phyloP scores from a whole-genome alignment of 2,797 vertebrate species.

The Girardinus metallicus region DNA sequence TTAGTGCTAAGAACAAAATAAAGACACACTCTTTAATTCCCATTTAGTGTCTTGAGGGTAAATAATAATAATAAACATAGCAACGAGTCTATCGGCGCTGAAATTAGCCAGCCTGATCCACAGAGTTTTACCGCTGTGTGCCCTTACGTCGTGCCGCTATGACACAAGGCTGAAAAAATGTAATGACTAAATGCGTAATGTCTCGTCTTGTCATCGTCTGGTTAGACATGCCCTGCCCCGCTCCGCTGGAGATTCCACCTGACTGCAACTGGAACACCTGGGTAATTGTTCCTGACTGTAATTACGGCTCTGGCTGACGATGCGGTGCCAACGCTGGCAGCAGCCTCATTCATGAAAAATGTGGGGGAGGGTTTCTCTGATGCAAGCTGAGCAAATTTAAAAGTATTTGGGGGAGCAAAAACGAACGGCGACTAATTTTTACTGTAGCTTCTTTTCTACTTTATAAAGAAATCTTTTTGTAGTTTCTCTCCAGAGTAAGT shows the following conservation, averaged over 20 bases:
- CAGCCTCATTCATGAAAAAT: slow-evolving; percentile 23
- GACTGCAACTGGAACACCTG: slow-evolving; percentile 53
- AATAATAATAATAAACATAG: background rate
- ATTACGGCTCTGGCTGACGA: slow-evolving; percentile 43
- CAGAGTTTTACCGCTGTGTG: slow-evolving; percentile 18
- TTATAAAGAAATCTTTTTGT: background rate
- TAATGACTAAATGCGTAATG: slow-evolving; percentile 60
- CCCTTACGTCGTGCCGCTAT: slow-evolving; percentile 11
- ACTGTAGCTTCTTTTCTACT: background rate
- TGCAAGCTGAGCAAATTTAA: background rate
- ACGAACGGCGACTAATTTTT: background rate
- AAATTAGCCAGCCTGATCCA: background rate
- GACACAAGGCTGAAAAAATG: slow-evolving; percentile 27
- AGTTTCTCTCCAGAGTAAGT: background rate
- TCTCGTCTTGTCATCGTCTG: slow-evolving; percentile 57
- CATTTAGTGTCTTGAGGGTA: background rate
- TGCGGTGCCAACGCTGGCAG: slow-evolving; percentile 36
- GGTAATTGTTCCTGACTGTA: slow-evolving; percentile 40
- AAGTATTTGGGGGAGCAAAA: background rate
- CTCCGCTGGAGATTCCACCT: slow-evolving; percentile 32
- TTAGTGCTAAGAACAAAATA: background rate
- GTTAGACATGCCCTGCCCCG: slow-evolving; percentile 37
- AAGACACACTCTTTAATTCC: background rate
- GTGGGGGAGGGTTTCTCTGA: background rate
- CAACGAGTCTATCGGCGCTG: background rate